These are phyloP conservation scores for Mustela nigripes DNA, from an alignment of 2,113 vertebrate species.

Conservation along the genomic window DNA sequence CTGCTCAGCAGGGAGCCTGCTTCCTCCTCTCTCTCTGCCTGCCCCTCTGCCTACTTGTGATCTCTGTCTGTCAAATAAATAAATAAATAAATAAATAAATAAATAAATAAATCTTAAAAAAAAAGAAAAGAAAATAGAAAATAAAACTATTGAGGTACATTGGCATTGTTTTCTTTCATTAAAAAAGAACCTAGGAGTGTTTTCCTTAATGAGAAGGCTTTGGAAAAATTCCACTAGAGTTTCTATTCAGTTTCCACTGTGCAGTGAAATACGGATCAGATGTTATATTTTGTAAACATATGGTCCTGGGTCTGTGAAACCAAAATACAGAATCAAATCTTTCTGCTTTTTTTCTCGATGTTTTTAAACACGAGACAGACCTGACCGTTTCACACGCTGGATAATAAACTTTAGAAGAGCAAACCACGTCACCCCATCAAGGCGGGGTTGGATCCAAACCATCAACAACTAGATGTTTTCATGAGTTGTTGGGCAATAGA, in stretches of 20 bases:
- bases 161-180: constrained; percentile 50
- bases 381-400: not conserved
- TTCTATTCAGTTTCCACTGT: not conserved
- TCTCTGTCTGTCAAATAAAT: too few relatives aligned
- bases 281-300: constrained; percentile 76
- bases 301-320: constrained; percentile 55
- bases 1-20: too few relatives aligned
- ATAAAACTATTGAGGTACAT: constrained; percentile 35
- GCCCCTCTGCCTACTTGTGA: too few relatives aligned
- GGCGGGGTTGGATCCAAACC: not conserved
- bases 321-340: constrained; percentile 55
- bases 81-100: too few relatives aligned
- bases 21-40: too few relatives aligned
- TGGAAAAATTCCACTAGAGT: constrained; percentile 66
- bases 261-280: constrained; percentile 18
- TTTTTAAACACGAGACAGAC: constrained; percentile 22
- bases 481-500: not conserved
- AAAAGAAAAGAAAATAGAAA: constrained; percentile 18
- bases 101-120: too few relatives aligned
- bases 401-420: constrained; percentile 39
- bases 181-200: not conserved
- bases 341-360: constrained; percentile 39
- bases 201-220: constrained; percentile 66
- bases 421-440: not conserved
- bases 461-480: not conserved